These are phyloP conservation scores for Cataglyphis rosenhaueri DNA, from an alignment of 2,888 invertebrate species.

Conservation along the genomic window DNA sequence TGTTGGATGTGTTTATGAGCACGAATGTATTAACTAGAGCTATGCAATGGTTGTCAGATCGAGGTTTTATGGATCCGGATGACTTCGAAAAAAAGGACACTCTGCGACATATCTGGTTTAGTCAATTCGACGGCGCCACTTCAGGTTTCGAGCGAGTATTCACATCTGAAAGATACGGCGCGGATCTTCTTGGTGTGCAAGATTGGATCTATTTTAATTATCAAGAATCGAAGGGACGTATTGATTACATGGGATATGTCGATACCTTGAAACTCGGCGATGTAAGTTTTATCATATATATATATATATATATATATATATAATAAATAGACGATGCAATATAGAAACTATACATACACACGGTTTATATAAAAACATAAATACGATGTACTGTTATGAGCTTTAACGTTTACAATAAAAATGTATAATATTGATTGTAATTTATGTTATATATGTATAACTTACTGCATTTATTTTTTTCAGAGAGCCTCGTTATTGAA, in stretches of 20 bases:
- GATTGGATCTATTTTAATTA: slow-evolving; percentile 95
- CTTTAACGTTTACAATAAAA: background rate
- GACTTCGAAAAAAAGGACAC: slow-evolving; percentile 89
- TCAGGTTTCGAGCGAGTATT: slow-evolving; percentile 97
- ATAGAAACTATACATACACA: background rate
- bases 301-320: slow-evolving; percentile 5
- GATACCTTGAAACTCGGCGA: slow-evolving; percentile 89
- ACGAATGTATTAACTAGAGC: slow-evolving; percentile 78
- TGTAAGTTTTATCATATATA: slow-evolving; percentile 86
- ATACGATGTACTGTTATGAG: background rate
- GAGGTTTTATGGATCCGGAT: slow-evolving; percentile 77
- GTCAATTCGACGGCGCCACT: slow-evolving; percentile 92
- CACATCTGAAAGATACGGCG: slow-evolving; percentile 93
- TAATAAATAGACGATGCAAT: background rate
- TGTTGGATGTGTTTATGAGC: slow-evolving; percentile 78
- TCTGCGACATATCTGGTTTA: slow-evolving; percentile 92
- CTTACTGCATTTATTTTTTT: slow-evolving; percentile 56
- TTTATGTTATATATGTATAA: background rate
- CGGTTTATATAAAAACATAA: background rate
- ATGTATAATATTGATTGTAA: background rate
- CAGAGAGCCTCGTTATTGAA: slow-evolving; percentile 84
- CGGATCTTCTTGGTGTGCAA: slow-evolving; percentile 91
- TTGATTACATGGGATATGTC: slow-evolving; percentile 92
- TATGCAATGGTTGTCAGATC: slow-evolving; percentile 77
- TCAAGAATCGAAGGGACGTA: slow-evolving; percentile 89